These are phyloP conservation scores for Lepidurus couesii DNA, from an alignment of 1,140 invertebrate genomes.

Conservation along the genomic window DNA sequence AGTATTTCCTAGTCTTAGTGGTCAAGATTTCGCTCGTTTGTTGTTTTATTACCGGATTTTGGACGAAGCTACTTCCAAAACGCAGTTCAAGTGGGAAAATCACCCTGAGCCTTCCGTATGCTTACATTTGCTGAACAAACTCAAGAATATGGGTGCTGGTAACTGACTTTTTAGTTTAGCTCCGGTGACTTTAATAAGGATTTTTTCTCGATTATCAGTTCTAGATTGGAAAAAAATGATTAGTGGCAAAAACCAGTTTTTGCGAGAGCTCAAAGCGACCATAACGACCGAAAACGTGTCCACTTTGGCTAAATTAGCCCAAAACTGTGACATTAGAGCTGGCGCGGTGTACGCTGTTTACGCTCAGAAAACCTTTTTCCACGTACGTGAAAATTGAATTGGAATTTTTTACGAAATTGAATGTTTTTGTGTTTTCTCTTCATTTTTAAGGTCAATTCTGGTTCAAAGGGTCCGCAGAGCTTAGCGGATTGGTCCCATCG, in stretches of 20 bases:
- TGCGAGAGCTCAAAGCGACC: conserved; percentile 6
- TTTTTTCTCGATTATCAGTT: not conserved
- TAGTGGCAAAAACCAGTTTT: conserved; percentile 17
- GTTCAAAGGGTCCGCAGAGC: not conserved
- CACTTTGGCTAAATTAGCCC: conserved; percentile 29
- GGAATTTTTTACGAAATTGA: not conserved
- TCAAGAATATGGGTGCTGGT: not conserved
- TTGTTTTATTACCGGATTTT: conserved; percentile 27
- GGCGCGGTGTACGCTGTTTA: conserved; percentile 13
- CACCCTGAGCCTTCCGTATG: not conserved
- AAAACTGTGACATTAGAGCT: conserved; percentile 2
- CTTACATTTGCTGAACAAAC: conserved; percentile 26
- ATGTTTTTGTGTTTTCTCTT: not conserved
- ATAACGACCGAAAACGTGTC: conserved; percentile 25
- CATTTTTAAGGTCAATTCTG: not conserved
- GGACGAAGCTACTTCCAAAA: not conserved
- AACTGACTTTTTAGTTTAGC: not conserved
- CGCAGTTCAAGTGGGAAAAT: not conserved
- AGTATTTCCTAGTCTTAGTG: conserved; percentile 28
- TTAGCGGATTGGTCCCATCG: conserved; percentile 30
- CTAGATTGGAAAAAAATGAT: conserved; percentile 30
- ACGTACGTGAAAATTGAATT: not conserved
- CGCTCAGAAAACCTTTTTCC: not conserved
- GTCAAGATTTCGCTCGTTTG: conserved; percentile 27
- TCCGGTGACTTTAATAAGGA: not conserved